Base-by-base conservation (phyloP, 2,797 vertebrate genomes). In the Setipinna tenuifilis region DNA sequence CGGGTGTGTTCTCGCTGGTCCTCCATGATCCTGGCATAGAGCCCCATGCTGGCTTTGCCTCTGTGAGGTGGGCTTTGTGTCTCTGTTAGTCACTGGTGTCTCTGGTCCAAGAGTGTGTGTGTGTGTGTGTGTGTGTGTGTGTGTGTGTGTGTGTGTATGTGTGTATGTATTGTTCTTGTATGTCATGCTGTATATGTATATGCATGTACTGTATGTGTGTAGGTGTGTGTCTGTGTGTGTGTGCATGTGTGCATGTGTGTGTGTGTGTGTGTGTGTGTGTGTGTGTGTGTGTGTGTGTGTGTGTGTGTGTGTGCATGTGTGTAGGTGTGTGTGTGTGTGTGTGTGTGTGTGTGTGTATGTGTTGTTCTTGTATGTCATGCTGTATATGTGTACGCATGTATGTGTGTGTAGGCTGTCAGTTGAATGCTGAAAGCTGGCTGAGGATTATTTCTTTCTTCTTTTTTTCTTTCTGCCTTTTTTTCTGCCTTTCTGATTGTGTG, bases 241-340 rank as follows among this genome's bases (percentile, higher is more conserved):
- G 54, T 57, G 54, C 17, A 17, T 14, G 54, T 57, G 54, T 57
- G 54, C 17, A n/a, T 62, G 59, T 62, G 21, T n/a, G 6, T n/a
- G 4, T 62, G n/a, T 25, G 6, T 62, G 3, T 62, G n/a, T 25
- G 0, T 62, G n/a, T 62, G n/a, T 62, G 61, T 12, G 61, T 23
- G 61, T 62, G n/a, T 61, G n/a, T 62, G n/a, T 62, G 61, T 62
- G n/a, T 62, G 61, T 62, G n/a, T 62, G n/a, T 62, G 61, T 62
- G 61, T 62, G 61, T 62, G 61, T 62, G n/a, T 62, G n/a, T 62
- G n/a, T 62, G n/a, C 6, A 7, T 62, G 59, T 59, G 54, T 17
- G 19, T 59, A 17, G 19, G 57, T n/a, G 9, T 61, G 17, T 61
- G n/a, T n/a, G n/a, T 41, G 35, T 41, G 35, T 41, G 35, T 41